These are phyloP conservation scores for Scalopus aquaticus DNA, from an alignment of 2,113 vertebrate genomes.

Conservation along the genomic window DNA sequence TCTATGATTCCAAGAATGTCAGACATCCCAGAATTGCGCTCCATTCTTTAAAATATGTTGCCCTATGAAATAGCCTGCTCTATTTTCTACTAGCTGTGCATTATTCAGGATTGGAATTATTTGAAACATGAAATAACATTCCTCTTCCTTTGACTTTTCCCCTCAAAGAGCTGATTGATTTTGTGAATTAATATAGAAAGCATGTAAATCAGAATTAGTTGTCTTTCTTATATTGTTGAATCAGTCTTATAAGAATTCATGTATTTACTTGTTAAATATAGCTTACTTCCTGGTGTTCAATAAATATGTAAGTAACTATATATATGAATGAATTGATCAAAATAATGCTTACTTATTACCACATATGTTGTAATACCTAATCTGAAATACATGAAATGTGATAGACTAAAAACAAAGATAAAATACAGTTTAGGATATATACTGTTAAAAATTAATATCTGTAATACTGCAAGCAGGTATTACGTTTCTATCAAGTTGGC, in stretches of 20 bases:
- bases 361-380: background rate
- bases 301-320: background rate
- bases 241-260: background rate
- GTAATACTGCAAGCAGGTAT: background rate
- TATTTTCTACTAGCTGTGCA: background rate
- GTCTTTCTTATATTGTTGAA: background rate
- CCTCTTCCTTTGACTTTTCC: background rate
- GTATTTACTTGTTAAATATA: background rate
- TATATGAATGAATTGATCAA: background rate
- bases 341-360: background rate
- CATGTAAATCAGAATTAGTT: conserved; percentile 18
- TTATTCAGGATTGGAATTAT: background rate
- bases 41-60: background rate
- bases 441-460: conserved; percentile 33
- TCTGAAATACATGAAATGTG: background rate
- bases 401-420: conserved; percentile 6
- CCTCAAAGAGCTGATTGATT: background rate
- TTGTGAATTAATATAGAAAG: background rate
- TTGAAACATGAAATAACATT: background rate
- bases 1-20: background rate
- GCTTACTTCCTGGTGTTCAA: background rate
- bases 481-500: background rate
- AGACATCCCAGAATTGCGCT: background rate
- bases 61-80: background rate
- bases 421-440: background rate